Conservation (phyloP, 2,113 vertebrate species). For the Butorides virescens region DNA sequence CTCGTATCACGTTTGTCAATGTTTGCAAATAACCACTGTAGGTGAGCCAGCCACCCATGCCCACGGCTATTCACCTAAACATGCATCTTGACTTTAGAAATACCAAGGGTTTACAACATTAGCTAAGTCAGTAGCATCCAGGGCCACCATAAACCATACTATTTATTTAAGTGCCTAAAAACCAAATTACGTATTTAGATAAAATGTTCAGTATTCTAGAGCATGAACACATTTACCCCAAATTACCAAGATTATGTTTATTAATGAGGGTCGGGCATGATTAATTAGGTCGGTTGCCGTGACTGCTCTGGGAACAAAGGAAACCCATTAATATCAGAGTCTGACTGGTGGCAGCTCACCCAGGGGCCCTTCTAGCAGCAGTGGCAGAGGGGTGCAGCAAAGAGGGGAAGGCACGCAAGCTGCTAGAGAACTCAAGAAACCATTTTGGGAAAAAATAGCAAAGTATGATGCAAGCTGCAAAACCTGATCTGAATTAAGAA, state of each 20-base stretch:
- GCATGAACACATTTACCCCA: background rate
- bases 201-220: background rate
- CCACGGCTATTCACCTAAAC: background rate
- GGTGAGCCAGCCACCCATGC: background rate
- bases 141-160: background rate
- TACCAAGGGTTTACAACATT: background rate
- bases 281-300: background rate
- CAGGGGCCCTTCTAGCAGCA: background rate
- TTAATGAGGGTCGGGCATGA: background rate
- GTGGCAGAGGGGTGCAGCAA: background rate
- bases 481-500: constrained; percentile 13
- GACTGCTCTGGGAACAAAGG: background rate
- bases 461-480: background rate
- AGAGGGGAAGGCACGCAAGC: background rate
- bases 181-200: background rate
- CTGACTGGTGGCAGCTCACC: background rate
- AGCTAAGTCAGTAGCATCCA: background rate
- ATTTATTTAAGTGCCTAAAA: background rate
- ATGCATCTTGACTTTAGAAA: background rate
- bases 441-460: background rate
- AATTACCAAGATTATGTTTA: background rate
- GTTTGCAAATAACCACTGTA: background rate
- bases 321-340: background rate
- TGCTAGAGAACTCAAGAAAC: background rate
- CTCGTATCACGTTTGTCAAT: background rate